A percentile compares a stretch with the other conserved stretches of the same genome.
Conservation (phyloP, 2,888 invertebrate species). For the Salticus scenicus region DNA sequence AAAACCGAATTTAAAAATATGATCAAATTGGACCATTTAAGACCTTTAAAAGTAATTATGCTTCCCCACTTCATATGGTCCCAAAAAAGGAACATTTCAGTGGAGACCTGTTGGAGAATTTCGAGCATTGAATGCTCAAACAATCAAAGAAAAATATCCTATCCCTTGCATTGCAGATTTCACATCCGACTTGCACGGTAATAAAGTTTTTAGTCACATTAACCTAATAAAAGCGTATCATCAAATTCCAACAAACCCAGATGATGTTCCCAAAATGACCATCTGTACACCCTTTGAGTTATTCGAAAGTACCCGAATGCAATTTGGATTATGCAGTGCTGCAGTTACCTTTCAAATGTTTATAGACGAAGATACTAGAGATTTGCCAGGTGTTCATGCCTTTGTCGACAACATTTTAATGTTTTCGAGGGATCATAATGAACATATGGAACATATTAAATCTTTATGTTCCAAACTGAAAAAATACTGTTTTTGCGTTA, state of each 20-base stretch:
- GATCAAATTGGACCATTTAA: not conserved
- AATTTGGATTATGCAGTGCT: slow-evolving; percentile 38
- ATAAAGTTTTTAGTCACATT: not conserved
- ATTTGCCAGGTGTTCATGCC: slow-evolving; percentile 38
- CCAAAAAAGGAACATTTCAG: not conserved
- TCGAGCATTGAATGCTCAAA: not conserved
- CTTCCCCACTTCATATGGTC: not conserved
- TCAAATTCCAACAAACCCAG: slow-evolving; percentile 37
- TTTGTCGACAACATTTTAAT: slow-evolving; percentile 52
- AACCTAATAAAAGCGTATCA: slow-evolving; percentile 20
- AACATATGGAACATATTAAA: slow-evolving; percentile 43
- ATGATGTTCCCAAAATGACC: slow-evolving; percentile 38
- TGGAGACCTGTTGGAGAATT: not conserved
- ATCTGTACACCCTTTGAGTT: slow-evolving; percentile 38
- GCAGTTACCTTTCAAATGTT: slow-evolving; percentile 37
- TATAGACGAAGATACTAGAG: slow-evolving; percentile 32
- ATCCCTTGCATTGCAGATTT: slow-evolving; percentile 17
- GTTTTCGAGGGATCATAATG: slow-evolving; percentile 1
- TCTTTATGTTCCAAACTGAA: slow-evolving; percentile 16
- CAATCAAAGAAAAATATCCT: slow-evolving; percentile 1
- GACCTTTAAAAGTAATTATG: not conserved
- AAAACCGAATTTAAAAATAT: not conserved
- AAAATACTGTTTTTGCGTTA: slow-evolving; percentile 24
- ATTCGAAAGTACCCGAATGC: slow-evolving; percentile 21
- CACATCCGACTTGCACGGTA: slow-evolving; percentile 15